phyloP scores from a whole-genome alignment of 1,140 invertebrate species.

The Drosophila neocordata region DNA sequence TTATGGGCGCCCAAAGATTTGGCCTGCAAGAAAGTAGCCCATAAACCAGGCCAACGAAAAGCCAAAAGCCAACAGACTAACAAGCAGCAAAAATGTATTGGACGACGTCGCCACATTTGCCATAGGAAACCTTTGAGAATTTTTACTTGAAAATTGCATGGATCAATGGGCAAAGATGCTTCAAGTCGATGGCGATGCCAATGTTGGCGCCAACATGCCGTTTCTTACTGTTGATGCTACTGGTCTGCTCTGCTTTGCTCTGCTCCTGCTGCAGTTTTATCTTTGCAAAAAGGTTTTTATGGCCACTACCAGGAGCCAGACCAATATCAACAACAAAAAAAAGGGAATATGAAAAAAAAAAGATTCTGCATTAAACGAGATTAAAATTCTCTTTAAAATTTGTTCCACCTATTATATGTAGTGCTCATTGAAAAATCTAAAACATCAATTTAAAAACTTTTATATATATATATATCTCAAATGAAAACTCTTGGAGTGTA shows the following conservation, averaged over 20 bases:
- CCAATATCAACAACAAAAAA: conserved; percentile 51
- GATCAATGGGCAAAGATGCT: conserved; percentile 47
- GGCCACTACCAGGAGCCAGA: conserved; percentile 31
- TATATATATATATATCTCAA: no score
- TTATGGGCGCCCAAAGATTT: conserved; percentile 72
- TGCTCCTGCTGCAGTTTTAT: conserved; percentile 70
- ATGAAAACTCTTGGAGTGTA: no score
- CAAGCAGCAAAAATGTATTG: conserved; percentile 73
- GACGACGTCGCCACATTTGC: conserved; percentile 27
- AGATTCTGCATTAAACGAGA: neutral
- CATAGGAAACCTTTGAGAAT: conserved; percentile 51
- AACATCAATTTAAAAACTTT: neutral
- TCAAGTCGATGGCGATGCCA: conserved; percentile 50
- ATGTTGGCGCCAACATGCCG: conserved; percentile 68
- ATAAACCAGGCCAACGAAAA: conserved; percentile 55
- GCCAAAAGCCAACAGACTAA: conserved; percentile 52
- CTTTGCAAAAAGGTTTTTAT: conserved; percentile 60
- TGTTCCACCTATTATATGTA: neutral
- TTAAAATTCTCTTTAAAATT: conserved; percentile 19
- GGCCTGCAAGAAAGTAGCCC: conserved; percentile 39
- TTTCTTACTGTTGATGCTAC: conserved; percentile 21
- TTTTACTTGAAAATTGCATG: conserved; percentile 58
- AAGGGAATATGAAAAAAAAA: neutral
- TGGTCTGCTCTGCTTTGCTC: conserved; percentile 50
- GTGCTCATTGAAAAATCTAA: neutral